phyloP scores from a whole-genome alignment of 1,140 invertebrate genomes.

The Solenopsis invicta region DNA sequence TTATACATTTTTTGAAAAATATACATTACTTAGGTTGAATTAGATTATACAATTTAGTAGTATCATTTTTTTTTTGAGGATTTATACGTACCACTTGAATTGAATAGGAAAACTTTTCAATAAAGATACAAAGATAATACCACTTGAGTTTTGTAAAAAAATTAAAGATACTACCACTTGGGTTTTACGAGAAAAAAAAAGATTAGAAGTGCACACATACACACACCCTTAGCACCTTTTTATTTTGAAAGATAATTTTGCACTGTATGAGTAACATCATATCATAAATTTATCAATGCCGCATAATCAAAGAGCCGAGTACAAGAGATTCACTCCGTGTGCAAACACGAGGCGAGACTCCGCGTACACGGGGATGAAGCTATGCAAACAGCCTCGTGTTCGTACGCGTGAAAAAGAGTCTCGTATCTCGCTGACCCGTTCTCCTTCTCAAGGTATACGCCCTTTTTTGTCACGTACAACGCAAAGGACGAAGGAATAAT shows the following conservation, averaged over 20 bases:
- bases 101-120: too few species aligned
- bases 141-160: too few species aligned
- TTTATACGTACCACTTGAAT: too few species aligned
- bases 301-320: constrained; percentile 59
- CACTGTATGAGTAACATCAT: not conserved
- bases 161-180: too few species aligned
- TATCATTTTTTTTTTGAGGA: too few species aligned
- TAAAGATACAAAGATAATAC: too few species aligned
- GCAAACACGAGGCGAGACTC: constrained; percentile 54
- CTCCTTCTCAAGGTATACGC: constrained; percentile 9
- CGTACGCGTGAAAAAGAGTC: not conserved
- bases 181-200: not conserved
- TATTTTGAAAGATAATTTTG: too few species aligned
- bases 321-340: constrained; percentile 16
- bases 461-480: not conserved
- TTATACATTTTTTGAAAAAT: too few species aligned
- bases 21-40: too few species aligned
- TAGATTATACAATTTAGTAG: too few species aligned
- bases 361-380: constrained; percentile 25
- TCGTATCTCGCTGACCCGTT: constrained; percentile 64
- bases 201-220: not conserved
- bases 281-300: constrained; percentile 56
- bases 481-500: constrained; percentile 35
- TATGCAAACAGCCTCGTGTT: constrained; percentile 63
- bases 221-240: too few species aligned